Evolutionary conservation across 2,888 invertebrate species (phyloP).

Genomic region (Acanthacorydalis orientalis): DNA sequence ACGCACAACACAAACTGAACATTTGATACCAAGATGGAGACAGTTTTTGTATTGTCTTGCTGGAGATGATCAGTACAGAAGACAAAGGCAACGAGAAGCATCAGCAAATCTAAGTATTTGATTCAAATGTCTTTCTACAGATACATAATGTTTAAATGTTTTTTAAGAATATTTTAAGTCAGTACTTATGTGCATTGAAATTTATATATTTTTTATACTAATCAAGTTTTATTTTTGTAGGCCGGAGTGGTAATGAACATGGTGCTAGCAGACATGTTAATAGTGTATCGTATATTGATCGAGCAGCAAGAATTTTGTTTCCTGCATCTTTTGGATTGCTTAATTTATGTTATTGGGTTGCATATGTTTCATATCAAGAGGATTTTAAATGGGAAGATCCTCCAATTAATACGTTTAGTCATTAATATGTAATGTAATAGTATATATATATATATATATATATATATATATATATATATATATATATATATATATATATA

Average conservation of each 20-base stretch:
- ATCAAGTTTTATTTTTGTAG: constrained; percentile 20
- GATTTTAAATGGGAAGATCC: constrained; percentile 59
- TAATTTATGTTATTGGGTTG: constrained; percentile 80
- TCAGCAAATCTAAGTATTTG: constrained; percentile 19
- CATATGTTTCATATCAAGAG: constrained; percentile 62
- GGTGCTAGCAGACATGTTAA: constrained; percentile 51
- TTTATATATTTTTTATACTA: neutral
- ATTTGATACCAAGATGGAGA: constrained; percentile 54
- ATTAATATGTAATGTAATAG: constrained; percentile 18
- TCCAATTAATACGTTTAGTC: constrained; percentile 36
- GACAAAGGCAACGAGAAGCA: constrained; percentile 56
- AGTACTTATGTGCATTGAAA: neutral
- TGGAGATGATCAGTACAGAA: constrained; percentile 59
- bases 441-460: neutral
- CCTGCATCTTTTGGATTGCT: constrained; percentile 75
- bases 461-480: neutral
- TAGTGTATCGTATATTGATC: constrained; percentile 74
- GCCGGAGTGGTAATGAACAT: constrained; percentile 19
- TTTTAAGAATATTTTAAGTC: neutral
- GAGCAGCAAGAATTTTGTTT: constrained; percentile 62
- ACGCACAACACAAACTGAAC: constrained; percentile 68
- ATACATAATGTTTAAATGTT: neutral
- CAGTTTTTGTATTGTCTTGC: constrained; percentile 68
- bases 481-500: neutral
- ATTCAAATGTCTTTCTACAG: neutral